Base-by-base conservation (phyloP, 2,888 invertebrate species). In the Megamerina dolium region DNA sequence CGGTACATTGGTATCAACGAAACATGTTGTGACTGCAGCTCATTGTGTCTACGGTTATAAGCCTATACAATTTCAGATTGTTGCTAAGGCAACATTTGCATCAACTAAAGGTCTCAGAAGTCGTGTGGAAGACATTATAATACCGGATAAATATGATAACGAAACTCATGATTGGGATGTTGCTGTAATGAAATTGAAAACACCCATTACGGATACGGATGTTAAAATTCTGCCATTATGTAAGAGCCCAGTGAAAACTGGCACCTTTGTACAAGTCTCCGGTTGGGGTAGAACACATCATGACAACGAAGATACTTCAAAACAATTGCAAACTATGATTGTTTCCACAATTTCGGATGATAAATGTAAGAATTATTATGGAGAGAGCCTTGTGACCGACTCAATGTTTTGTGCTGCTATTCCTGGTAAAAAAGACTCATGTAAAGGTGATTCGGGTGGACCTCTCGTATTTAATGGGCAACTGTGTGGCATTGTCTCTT, bases 401-500 rank as follows among this genome's bases (percentile, higher is more conserved):
- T 50, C 46, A 34, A 63, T 63, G 63, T 64, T 54, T 31, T 63
- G 63, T 30, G 64, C 64, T 8, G 53, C 56, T 0, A 51, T 53
- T 33, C 56, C 60, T 9, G 63, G 61, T 1, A 6, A 41, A 1
- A 60, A 54, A 34, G 68, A 69, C 51, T 59, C 68, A 16, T 68
- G 69, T 41, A 36, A 51, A 5, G 68, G 60, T 0, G 69, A 68
- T 42, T 70, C 70, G 3, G 70, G 69, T 12, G 68, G 70, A 3
- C 68, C 70, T 3, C 61, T 57, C 2, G 59, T 66, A 2, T 50
- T 52, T 20, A 48, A 57, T 9, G 60, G 60, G 2, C 45, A 55
- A 12, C 54, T 69, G 55, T 53, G 68, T 80, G 87, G 87, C 21
- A 74, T 87, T 6, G 86, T 87, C 1, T 87, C 87, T 0, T 69